Evolutionary conservation across 2,888 invertebrate species (phyloP).

Genomic region (Acronicta alni): DNA sequence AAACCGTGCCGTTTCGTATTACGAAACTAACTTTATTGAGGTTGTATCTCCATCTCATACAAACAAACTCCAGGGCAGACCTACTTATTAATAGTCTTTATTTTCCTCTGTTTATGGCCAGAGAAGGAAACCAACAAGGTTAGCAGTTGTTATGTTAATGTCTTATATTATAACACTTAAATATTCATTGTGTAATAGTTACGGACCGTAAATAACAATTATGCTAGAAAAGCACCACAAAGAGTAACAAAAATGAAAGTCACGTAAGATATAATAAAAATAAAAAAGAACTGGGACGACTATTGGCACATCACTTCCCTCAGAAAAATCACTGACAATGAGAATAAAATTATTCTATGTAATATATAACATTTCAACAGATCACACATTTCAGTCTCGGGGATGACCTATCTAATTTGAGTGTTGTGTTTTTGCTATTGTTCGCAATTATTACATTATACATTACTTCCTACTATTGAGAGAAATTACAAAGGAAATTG

Average conservation of each 20-base stretch:
- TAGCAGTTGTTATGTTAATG: conserved; percentile 40
- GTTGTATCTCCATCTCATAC: too few relatives aligned
- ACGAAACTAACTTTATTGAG: too few relatives aligned
- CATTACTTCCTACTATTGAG: neutral
- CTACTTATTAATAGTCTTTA: too few relatives aligned
- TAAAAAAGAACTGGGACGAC: conserved; percentile 45
- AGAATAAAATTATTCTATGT: conserved; percentile 29
- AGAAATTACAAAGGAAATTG: conserved; percentile 16
- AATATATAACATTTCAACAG: conserved; percentile 34
- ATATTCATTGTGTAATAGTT: conserved; percentile 41
- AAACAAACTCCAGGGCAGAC: too few relatives aligned
- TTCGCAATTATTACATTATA: conserved; percentile 2
- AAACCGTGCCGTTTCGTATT: too few relatives aligned
- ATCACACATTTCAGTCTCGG: conserved; percentile 44
- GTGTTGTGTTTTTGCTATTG: conserved; percentile 11
- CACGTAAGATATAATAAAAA: conserved; percentile 56
- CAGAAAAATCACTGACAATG: conserved; percentile 30
- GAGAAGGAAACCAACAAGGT: conserved; percentile 16
- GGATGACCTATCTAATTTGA: conserved; percentile 19
- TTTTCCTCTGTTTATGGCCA: conserved; percentile 5
- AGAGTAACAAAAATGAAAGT: conserved; percentile 44
- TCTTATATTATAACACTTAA: conserved; percentile 22
- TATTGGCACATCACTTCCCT: conserved; percentile 46
- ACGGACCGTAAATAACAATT: conserved; percentile 42
- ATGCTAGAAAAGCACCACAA: conserved; percentile 38